Conservation (phyloP, 2,113 vertebrate species). For the Notothenia coriiceps region DNA sequence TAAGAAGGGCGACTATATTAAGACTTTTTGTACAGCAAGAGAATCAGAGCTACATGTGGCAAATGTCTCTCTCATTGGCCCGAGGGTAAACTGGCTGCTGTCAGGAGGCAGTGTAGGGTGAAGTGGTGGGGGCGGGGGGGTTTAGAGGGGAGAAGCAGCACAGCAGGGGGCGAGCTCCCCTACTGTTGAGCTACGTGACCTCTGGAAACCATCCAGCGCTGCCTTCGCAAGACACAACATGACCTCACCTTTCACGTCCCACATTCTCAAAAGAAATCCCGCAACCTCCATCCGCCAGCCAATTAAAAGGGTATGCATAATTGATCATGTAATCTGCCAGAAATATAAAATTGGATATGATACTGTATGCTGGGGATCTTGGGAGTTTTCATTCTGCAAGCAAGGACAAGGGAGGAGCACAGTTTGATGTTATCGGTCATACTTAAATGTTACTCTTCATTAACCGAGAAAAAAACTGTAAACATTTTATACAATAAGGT, state of each 20-base stretch:
- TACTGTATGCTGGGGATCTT: constrained; percentile 56
- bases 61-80: constrained; percentile 64
- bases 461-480: background rate
- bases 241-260: constrained; percentile 72
- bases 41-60: constrained; percentile 52
- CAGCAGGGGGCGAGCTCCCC: constrained; percentile 50
- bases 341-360: constrained; percentile 73
- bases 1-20: constrained; percentile 70
- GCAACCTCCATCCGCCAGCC: constrained; percentile 62
- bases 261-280: constrained; percentile 63
- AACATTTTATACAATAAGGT: too few species aligned
- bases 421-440: constrained; percentile 40
- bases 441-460: background rate
- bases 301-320: constrained; percentile 87
- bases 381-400: constrained; percentile 48
- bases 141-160: constrained; percentile 33
- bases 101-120: constrained; percentile 50
- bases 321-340: constrained; percentile 80
- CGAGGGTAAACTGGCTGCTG: constrained; percentile 65
- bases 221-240: constrained; percentile 55
- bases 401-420: constrained; percentile 30
- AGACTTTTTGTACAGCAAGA: constrained; percentile 63
- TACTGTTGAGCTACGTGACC: constrained; percentile 58
- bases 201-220: constrained; percentile 66
- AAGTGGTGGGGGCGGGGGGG: background rate